Evolutionary conservation across 1,140 invertebrate species (phyloP).

Genomic region (Brachystomella parvula): DNA sequence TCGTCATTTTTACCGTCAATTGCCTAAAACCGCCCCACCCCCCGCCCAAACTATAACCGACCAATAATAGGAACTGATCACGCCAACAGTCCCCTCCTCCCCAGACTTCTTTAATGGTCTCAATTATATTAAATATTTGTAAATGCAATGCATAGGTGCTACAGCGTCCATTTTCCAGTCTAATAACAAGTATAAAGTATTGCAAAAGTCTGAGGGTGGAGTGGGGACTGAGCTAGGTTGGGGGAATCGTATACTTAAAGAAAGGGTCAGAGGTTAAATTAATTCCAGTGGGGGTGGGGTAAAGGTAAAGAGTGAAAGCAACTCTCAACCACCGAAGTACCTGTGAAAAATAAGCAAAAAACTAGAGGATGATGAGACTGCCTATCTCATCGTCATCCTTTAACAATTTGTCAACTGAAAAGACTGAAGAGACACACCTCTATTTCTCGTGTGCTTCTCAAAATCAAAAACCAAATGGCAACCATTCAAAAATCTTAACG

Average conservation of each 20-base stretch:
- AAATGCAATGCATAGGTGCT: no score
- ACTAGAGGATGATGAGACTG: not conserved
- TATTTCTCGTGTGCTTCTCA: no score
- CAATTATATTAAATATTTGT: no score
- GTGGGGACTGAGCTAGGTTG: no score
- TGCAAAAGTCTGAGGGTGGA: no score
- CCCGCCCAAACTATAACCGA: not conserved
- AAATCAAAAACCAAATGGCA: constrained; percentile 1
- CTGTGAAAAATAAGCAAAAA: no score
- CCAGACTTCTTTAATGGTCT: no score
- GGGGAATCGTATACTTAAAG: no score
- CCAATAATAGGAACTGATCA: not conserved
- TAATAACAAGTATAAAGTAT: no score
- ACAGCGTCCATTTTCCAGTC: no score
- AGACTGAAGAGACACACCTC: constrained; percentile 9
- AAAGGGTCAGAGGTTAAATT: not conserved
- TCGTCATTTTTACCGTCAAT: not conserved
- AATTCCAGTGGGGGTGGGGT: constrained; percentile 1
- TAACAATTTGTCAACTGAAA: constrained; percentile 4
- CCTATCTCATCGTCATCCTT: not conserved
- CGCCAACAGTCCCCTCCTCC: not conserved
- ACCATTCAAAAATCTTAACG: constrained; percentile 7
- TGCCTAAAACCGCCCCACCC: not conserved
- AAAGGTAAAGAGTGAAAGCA: not conserved
- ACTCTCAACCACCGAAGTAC: not conserved